phyloP scores from a whole-genome alignment of 2,797 vertebrate species.

The Pseudochromis fuscus region DNA sequence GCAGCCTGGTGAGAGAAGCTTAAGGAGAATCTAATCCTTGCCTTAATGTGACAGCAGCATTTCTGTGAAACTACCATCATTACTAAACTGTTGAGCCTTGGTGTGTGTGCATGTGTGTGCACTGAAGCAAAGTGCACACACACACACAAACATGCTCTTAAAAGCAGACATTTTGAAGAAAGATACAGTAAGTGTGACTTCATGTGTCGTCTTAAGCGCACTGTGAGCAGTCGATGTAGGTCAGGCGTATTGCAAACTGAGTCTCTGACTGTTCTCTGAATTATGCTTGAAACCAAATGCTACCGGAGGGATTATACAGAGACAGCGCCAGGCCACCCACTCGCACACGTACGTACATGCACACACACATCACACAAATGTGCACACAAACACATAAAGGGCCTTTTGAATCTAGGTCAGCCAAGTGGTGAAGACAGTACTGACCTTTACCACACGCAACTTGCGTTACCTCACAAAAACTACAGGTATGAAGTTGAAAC shows the following conservation, averaged over 20 bases:
- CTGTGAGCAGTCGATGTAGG: constrained; percentile 77
- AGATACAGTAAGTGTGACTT: constrained; percentile 63
- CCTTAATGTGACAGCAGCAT: constrained; percentile 81
- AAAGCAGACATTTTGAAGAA: constrained; percentile 47
- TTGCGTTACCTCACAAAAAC: constrained; percentile 36
- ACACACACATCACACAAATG: constrained; percentile 33
- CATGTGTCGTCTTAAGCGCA: constrained; percentile 67
- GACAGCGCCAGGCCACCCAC: constrained; percentile 39
- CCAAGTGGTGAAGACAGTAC: constrained; percentile 32
- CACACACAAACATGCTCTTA: constrained; percentile 6
- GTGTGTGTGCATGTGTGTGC: constrained; percentile 25
- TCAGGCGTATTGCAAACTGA: constrained; percentile 70
- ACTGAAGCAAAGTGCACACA: constrained; percentile 25
- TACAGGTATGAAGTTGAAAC: constrained; percentile 17
- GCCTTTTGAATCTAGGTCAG: constrained; percentile 70
- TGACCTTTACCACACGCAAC: constrained; percentile 59
- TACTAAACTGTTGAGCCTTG: constrained; percentile 76
- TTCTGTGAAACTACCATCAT: constrained; percentile 69
- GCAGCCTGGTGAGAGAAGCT: constrained; percentile 74
- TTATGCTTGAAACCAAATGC: constrained; percentile 72
- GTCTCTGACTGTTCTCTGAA: constrained; percentile 69
- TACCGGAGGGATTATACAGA: constrained; percentile 64
- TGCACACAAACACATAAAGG: constrained; percentile 32
- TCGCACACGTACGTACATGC: constrained; percentile 23
- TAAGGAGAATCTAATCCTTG: constrained; percentile 79